Conservation (phyloP, 2,113 vertebrate genomes). For the Diphyllodes magnificus region DNA sequence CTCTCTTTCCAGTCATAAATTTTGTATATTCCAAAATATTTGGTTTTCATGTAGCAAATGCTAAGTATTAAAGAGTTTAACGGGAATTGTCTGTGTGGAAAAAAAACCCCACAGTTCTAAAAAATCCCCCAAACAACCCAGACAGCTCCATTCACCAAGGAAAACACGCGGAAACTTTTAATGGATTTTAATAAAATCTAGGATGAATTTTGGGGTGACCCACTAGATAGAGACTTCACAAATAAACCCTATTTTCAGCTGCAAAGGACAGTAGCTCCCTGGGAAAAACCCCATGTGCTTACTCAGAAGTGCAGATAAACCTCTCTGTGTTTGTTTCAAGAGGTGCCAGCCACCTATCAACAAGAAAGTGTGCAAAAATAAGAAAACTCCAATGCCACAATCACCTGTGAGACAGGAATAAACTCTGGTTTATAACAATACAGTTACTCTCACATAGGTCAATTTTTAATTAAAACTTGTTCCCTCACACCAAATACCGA, state of each 20-base stretch:
- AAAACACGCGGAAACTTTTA: background rate
- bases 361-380: background rate
- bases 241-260: background rate
- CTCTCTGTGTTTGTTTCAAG: background rate
- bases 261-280: background rate
- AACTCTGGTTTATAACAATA: background rate
- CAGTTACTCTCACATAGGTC: background rate
- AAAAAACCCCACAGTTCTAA: background rate
- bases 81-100: background rate
- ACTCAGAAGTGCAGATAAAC: background rate
- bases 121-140: background rate
- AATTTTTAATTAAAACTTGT: background rate
- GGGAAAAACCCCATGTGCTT: background rate
- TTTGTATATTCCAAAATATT: background rate
- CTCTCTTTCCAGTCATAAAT: background rate
- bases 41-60: background rate
- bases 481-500: background rate
- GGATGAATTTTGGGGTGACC: background rate
- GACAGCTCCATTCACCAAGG: background rate
- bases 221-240: background rate
- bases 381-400: background rate
- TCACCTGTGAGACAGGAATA: background rate
- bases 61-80: background rate
- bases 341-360: background rate
- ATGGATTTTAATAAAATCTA: background rate